A percentile compares a stretch with the other conserved stretches of the same genome.
These are phyloP conservation scores for Mormoops blainvillei DNA, from an alignment of 2,113 vertebrate species.

Conservation along the genomic window DNA sequence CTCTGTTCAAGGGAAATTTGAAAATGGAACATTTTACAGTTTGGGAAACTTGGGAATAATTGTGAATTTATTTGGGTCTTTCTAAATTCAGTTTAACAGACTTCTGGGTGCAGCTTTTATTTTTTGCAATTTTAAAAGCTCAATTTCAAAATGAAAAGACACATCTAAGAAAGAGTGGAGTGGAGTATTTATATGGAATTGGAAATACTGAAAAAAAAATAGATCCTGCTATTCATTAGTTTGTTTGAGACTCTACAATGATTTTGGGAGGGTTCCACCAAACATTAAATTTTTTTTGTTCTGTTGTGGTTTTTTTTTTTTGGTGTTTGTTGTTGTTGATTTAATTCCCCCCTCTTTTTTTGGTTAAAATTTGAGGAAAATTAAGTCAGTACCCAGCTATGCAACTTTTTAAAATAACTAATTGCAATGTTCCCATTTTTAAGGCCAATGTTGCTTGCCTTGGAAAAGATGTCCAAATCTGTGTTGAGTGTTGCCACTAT, in stretches of 20 bases:
- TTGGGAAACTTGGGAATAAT: constrained; percentile 68
- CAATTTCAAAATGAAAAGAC: constrained; percentile 73
- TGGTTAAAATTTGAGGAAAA: constrained; percentile 35
- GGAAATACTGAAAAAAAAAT: constrained; percentile 79
- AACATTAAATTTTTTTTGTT: constrained; percentile 75
- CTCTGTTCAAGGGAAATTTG: constrained; percentile 71
- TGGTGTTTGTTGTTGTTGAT: constrained; percentile 47
- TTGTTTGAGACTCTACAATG: constrained; percentile 76
- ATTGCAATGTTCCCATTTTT: constrained; percentile 56
- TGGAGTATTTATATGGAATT: constrained; percentile 75
- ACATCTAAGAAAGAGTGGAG: constrained; percentile 78
- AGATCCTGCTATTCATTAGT: constrained; percentile 97
- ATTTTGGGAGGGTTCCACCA: constrained; percentile 75
- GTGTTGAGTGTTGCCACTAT: constrained; percentile 59
- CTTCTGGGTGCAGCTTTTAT: constrained; percentile 42
- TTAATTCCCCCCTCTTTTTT: constrained; percentile 36
- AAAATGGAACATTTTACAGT: constrained; percentile 65
- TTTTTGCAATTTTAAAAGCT: constrained; percentile 44
- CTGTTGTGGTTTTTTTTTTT: constrained; percentile 62
- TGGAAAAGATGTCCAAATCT: constrained; percentile 67
- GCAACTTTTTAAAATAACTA: constrained; percentile 45
- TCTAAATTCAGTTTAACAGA: constrained; percentile 66
- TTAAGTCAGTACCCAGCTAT: constrained; percentile 29
- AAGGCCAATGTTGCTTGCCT: constrained; percentile 64
- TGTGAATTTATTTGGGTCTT: constrained; percentile 61